Percentiles rank a stretch among this genome's conserved stretches.
These are phyloP conservation scores for Syncerus caffer DNA, from an alignment of 2,797 vertebrate species.

Conservation along the genomic window DNA sequence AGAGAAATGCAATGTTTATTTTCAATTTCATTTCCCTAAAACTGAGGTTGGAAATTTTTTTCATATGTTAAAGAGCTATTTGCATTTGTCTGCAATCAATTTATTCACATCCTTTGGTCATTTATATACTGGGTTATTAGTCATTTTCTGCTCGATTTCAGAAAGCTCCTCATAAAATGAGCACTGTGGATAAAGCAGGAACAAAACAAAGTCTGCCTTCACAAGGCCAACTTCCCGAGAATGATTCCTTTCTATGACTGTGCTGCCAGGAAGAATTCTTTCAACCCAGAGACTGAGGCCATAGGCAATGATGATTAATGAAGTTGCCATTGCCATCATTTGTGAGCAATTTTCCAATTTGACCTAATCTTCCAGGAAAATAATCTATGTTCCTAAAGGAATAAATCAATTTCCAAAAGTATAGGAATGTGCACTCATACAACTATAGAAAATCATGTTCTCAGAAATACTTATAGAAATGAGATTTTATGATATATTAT, in stretches of 20 bases:
- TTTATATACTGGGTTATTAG: neutral
- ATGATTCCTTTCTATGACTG: neutral
- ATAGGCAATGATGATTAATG: neutral
- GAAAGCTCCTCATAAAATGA: neutral
- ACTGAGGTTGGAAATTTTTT: neutral
- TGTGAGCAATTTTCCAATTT: neutral
- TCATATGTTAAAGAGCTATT: neutral
- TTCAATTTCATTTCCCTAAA: neutral
- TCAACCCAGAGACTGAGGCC: neutral
- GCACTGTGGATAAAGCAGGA: neutral
- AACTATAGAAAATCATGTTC: neutral
- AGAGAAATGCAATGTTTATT: neutral
- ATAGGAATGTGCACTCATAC: neutral
- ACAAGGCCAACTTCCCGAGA: neutral
- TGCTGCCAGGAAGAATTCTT: neutral
- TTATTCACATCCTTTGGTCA: neutral
- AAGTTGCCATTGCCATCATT: neutral
- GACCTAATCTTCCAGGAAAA: neutral
- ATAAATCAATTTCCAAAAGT: neutral
- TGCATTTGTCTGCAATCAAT: neutral
- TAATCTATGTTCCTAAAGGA: neutral
- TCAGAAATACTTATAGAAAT: neutral
- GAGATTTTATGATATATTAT: neutral
- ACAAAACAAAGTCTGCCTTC: neutral
- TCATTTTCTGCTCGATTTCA: neutral